These are phyloP conservation scores for Plestiodon gilberti DNA, from an alignment of 2,113 vertebrate species.

Conservation along the genomic window DNA sequence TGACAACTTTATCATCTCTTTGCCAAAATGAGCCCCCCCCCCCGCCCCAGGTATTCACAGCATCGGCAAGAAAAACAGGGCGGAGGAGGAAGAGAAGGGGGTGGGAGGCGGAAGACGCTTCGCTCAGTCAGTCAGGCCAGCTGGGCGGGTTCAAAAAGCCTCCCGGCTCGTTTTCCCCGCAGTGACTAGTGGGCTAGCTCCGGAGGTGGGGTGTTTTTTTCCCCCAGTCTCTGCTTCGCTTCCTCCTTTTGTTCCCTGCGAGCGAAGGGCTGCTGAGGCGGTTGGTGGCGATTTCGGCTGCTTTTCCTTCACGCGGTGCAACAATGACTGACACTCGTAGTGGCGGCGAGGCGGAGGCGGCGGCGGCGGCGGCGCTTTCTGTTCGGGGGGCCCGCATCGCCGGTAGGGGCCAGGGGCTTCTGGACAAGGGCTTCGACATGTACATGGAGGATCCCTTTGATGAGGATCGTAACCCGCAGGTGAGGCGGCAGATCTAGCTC, in stretches of 20 bases:
- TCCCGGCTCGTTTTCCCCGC: no score
- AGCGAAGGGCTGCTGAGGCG: background rate
- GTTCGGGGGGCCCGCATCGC: conserved; percentile 28
- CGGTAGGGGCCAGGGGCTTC: background rate
- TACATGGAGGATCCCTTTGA: conserved; percentile 40
- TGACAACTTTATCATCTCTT: no score
- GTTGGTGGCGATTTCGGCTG: background rate
- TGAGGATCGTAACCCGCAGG: conserved; percentile 33
- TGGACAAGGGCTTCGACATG: conserved; percentile 24
- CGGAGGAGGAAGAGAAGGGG: no score
- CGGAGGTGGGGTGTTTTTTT: rapidly evolving
- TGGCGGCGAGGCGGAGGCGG: background rate
- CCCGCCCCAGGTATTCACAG: no score
- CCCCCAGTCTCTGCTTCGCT: rapidly evolving
- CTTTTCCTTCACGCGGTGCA: no score
- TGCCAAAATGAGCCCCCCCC: no score
- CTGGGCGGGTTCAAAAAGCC: background rate
- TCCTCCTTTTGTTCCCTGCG: background rate
- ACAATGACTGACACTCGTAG: no score
- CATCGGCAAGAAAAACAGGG: no score
- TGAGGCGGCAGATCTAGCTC: background rate
- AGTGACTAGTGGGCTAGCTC: no score
- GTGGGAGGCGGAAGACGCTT: background rate
- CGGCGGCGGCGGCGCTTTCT: background rate
- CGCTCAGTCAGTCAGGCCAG: background rate